Conservation (phyloP, 1,140 invertebrate genomes). For the Anadara kagoshimensis region DNA sequence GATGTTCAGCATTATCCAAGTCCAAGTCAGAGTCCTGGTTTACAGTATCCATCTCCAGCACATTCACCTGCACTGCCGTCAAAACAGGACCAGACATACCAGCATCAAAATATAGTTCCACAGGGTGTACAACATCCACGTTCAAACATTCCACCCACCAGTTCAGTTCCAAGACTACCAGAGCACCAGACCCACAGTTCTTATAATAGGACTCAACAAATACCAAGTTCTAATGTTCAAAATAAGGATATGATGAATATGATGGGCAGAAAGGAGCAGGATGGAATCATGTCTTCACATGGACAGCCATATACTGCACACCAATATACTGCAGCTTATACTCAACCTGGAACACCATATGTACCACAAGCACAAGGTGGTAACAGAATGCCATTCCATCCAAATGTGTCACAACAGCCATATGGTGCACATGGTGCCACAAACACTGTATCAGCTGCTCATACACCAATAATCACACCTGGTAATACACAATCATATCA, state of each 20-base stretch:
- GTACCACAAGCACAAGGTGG: constrained; percentile 1
- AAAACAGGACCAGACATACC: not conserved
- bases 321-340: too few species aligned
- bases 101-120: constrained; percentile 12
- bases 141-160: not conserved
- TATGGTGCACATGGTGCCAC: not conserved
- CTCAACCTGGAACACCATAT: not conserved
- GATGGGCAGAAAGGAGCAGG: too few species aligned
- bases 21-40: constrained; percentile 4
- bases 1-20: constrained; percentile 9
- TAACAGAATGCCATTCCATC: not conserved
- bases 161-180: too few species aligned
- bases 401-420: not conserved
- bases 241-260: too few species aligned
- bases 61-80: not conserved
- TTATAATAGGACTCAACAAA: too few species aligned
- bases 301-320: too few species aligned
- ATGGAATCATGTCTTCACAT: too few species aligned
- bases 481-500: not conserved
- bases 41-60: not conserved
- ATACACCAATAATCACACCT: not conserved
- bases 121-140: not conserved
- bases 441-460: not conserved
- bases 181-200: too few species aligned
- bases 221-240: too few species aligned